Base-by-base conservation (phyloP, 1,140 invertebrate species). In the Philopotamus ludificatus region DNA sequence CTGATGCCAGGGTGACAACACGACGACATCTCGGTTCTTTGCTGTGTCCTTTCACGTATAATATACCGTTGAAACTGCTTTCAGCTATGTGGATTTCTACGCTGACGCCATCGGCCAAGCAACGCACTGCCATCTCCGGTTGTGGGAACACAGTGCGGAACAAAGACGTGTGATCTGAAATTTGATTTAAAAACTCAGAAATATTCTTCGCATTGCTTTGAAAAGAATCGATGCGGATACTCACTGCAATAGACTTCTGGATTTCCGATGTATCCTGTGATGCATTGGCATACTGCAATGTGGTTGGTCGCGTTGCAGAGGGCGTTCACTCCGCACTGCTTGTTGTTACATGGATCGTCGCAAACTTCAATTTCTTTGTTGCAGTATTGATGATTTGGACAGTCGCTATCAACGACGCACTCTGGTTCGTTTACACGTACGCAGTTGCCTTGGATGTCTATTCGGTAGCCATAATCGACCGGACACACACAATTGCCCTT, bases 11-110 rank as follows among this genome's bases (percentile, higher is more conserved):
- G 15, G 88, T 89, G 3, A 95, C 86, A 0, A 93, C 85, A 45
- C 88, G 82, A 68, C 93, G 83, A 76, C 94, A 97, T 47, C 93
- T 83, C 74, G 93, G 91, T 71, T 96, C 92, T 75, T 95, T 95
- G 73, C 92, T 95, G 74, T 95, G 92, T 8, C 94, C 93, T 81
- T 96, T 96, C 0, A 97, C 94, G 71, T 97, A 97, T 0, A 97
- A 79, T 1, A 97, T 88, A 2, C 94, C 94, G 71, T 95, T 93
- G 74, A 95, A 96, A 45, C 89, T 90, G 70, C 88, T 80, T 74
- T 88, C 82, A 63, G 84, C 85, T 34, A 94, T 87, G 70, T 90
- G 86, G 50, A 95, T 89, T 72, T 90, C 87, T 0, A 96, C 92
- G 73, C 93, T 89, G 0, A 97, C 91, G 23, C 94, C 94, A 77